Evolutionary conservation across 2,888 invertebrate species (phyloP).

Genomic region (Panorpa germanica): DNA sequence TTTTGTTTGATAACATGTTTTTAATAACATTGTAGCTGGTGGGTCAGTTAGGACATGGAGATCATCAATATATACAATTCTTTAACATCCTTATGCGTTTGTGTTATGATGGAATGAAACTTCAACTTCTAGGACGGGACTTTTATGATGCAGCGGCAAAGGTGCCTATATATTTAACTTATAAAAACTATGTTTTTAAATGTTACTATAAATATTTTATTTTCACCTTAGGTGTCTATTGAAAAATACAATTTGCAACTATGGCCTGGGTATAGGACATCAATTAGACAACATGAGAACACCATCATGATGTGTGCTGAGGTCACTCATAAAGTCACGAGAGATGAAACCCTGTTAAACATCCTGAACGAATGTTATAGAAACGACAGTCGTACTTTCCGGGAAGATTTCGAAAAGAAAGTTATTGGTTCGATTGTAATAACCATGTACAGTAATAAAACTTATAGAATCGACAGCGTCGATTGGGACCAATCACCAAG

Average conservation of each 20-base stretch:
- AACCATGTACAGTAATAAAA: conserved; percentile 55
- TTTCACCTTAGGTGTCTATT: conserved; percentile 42
- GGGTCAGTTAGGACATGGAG: too few species aligned
- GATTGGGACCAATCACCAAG: conserved; percentile 6
- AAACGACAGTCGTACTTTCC: conserved; percentile 28
- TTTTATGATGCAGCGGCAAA: conserved; percentile 49
- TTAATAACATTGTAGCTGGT: too few species aligned
- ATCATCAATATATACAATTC: too few species aligned
- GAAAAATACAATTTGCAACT: conserved; percentile 44
- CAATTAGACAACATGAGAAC: conserved; percentile 65
- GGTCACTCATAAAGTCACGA: conserved; percentile 65
- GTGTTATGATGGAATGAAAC: conserved; percentile 33
- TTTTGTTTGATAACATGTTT: too few species aligned
- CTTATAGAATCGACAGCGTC: conserved; percentile 15
- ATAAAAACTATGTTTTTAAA: neutral
- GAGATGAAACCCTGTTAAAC: conserved; percentile 52
- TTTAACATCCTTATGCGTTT: conserved; percentile 61
- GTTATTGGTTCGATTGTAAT: conserved; percentile 40
- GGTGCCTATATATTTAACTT: too few species aligned
- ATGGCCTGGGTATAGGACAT: conserved; percentile 74
- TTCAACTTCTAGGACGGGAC: conserved; percentile 53
- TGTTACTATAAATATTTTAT: neutral
- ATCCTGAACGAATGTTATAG: conserved; percentile 33
- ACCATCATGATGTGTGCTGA: conserved; percentile 60
- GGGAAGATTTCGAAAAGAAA: conserved; percentile 28